Evolutionary conservation across 2,113 vertebrate genomes (phyloP).

Genomic region (Urocitellus parryii): DNA sequence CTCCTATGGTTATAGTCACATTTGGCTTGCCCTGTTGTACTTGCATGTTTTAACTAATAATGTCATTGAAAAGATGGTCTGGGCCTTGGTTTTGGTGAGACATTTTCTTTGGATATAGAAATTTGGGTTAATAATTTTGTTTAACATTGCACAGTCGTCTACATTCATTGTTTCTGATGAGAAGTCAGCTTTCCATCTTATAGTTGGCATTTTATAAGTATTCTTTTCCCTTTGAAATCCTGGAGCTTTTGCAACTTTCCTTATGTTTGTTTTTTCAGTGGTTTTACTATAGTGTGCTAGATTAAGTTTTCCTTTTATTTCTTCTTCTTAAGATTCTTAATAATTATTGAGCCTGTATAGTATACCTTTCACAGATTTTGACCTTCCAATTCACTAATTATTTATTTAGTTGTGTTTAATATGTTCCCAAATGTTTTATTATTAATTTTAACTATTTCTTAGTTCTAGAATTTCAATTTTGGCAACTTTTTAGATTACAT

Average conservation of each 20-base stretch:
- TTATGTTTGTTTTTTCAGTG: neutral
- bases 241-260: neutral
- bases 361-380: neutral
- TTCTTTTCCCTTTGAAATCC: neutral
- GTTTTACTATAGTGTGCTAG: neutral
- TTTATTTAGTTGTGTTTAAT: neutral
- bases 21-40: neutral
- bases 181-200: neutral
- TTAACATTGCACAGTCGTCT: neutral
- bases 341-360: neutral
- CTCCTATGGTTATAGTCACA: neutral
- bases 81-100: neutral
- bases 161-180: neutral
- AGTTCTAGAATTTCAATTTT: neutral
- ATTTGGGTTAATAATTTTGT: neutral
- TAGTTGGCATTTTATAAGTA: neutral
- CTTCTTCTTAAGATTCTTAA: neutral
- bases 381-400: neutral
- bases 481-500: neutral
- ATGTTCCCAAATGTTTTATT: neutral
- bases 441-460: neutral
- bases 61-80: neutral
- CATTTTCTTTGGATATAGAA: neutral
- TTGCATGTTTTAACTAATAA: neutral
- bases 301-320: neutral